Percentiles rank a stretch among this genome's conserved stretches.
Evolutionary conservation across 2,888 invertebrate species (phyloP).

Genomic region (Nezara viridula): DNA sequence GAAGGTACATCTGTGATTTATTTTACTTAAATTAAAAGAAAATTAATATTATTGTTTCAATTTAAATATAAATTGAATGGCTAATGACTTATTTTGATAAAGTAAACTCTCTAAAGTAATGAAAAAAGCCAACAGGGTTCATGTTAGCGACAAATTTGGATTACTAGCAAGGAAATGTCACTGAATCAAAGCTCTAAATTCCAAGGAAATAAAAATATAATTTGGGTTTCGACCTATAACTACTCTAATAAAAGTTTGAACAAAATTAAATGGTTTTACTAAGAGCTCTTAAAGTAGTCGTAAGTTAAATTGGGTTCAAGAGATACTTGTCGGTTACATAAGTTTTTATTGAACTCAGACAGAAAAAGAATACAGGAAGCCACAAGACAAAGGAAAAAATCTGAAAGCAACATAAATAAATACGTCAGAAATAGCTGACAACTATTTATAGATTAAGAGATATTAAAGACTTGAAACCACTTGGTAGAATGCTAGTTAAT

Average conservation of each 20-base stretch:
- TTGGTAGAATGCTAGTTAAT: not conserved
- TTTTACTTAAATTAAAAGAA: too few relatives aligned
- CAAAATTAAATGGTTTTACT: not conserved
- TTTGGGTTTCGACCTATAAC: not conserved
- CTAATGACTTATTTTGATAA: too few relatives aligned
- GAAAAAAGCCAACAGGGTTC: too few relatives aligned
- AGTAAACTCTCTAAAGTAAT: too few relatives aligned
- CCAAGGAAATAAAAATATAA: not conserved
- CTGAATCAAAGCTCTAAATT: not conserved
- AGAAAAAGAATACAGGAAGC: not conserved
- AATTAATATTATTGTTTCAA: too few relatives aligned
- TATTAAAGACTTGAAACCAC: not conserved
- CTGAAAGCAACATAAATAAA: slow-evolving; percentile 10
- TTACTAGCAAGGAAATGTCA: too few relatives aligned
- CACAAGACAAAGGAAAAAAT: not conserved
- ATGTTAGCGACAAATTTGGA: too few relatives aligned
- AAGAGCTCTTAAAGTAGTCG: not conserved
- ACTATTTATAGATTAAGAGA: slow-evolving; percentile 18
- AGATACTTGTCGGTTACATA: not conserved
- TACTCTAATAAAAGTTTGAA: not conserved
- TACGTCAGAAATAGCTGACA: not conserved
- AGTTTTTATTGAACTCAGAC: not conserved
- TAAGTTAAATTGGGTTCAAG: too few relatives aligned
- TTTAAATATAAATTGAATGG: too few relatives aligned
- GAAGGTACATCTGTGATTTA: too few relatives aligned